These are phyloP conservation scores for Odocoileus virginianus DNA, from an alignment of 2,113 vertebrate species.

Conservation along the genomic window DNA sequence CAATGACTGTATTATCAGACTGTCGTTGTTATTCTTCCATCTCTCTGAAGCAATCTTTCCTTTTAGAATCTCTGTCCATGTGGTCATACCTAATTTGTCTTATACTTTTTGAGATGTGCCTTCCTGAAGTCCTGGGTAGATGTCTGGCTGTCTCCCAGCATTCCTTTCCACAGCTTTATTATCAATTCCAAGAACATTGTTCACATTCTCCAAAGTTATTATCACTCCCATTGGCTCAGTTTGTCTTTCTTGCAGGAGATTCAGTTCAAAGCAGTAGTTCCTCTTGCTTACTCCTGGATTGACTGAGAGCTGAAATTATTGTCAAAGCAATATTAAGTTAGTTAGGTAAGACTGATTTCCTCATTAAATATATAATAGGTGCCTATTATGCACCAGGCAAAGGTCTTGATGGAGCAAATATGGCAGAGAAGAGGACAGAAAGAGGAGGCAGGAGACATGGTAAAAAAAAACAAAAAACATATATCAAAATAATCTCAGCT, in stretches of 20 bases:
- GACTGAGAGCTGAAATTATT: neutral
- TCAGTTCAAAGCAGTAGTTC: neutral
- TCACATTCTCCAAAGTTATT: constrained; percentile 44
- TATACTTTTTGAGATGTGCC: constrained; percentile 26
- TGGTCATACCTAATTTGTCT: constrained; percentile 30
- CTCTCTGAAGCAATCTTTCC: neutral
- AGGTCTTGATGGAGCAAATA: neutral
- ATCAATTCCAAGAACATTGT: constrained; percentile 51
- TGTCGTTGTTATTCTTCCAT: constrained; percentile 32
- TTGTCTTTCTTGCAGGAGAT: neutral
- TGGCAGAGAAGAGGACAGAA: neutral
- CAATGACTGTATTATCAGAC: constrained; percentile 16
- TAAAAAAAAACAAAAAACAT: neutral
- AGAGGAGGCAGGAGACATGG: neutral
- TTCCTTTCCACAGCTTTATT: constrained; percentile 42
- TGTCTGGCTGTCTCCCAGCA: neutral
- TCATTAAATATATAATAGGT: neutral
- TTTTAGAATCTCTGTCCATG: neutral
- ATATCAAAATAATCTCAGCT: neutral
- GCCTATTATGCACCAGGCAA: neutral
- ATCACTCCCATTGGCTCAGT: constrained; percentile 19
- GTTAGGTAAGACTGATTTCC: neutral
- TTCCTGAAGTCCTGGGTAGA: constrained; percentile 19
- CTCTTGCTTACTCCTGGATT: constrained; percentile 13
- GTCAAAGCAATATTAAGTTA: neutral